phyloP scores from a whole-genome alignment of 1,140 invertebrate species.

The Laupala kohalensis region DNA sequence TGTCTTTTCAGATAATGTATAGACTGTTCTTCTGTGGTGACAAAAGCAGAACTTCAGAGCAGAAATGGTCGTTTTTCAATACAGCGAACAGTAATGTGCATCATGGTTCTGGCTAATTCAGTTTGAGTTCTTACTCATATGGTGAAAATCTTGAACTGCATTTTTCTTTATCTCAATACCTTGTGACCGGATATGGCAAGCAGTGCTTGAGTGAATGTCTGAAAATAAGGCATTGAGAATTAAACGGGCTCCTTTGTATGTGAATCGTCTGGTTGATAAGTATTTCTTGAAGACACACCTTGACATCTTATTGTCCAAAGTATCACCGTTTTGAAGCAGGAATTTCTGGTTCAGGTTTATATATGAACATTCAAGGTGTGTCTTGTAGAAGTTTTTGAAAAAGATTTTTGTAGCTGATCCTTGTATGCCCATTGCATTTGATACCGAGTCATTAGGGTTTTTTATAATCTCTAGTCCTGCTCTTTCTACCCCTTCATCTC shows the following conservation, averaged over 20 bases:
- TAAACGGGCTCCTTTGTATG: not conserved
- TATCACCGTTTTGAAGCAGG: not conserved
- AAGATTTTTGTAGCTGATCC: conserved; percentile 13
- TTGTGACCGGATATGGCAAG: conserved; percentile 14
- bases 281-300: conserved; percentile 13
- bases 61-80: conserved; percentile 14
- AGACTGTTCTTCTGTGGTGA: conserved; percentile 17
- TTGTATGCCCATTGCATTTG: conserved; percentile 17
- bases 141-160: conserved; percentile 16
- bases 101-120: conserved; percentile 17
- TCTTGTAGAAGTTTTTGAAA: conserved; percentile 13
- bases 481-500: conserved; percentile 13
- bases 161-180: conserved; percentile 15
- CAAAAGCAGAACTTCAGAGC: conserved; percentile 14
- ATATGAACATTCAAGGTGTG: conserved; percentile 11
- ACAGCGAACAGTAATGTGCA: conserved; percentile 18
- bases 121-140: conserved; percentile 13
- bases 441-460: conserved; percentile 16
- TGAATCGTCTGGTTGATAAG: conserved; percentile 1
- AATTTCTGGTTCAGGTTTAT: not conserved
- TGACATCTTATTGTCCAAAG: conserved; percentile 1
- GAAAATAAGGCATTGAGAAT: conserved; percentile 5
- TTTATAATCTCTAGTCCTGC: conserved; percentile 21
- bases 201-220: conserved; percentile 11
- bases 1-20: conserved; percentile 13